A percentile compares a stretch with the other conserved stretches of the same genome.
Conservation (phyloP, 1,140 invertebrate genomes). For the Musca domestica region DNA sequence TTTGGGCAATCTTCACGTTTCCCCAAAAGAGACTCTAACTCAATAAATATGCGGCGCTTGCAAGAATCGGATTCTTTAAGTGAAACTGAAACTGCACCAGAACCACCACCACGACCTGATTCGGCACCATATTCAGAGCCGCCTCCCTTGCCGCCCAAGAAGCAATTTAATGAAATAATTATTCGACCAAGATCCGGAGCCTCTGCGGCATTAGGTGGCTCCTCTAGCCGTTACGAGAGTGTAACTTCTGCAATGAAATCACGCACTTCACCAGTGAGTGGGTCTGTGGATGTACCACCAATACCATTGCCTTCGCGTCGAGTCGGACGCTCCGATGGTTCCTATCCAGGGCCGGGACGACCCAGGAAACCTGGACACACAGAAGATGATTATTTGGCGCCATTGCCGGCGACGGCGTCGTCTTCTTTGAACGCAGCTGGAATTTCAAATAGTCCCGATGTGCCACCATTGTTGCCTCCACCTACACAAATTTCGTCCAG, state of each 20-base stretch:
- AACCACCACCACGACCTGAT: constrained; percentile 68
- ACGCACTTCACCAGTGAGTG: constrained; percentile 19
- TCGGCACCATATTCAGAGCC: constrained; percentile 61
- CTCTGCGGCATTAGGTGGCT: not conserved
- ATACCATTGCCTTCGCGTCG: constrained; percentile 65
- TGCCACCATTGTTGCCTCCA: constrained; percentile 43
- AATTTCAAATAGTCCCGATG: constrained; percentile 34
- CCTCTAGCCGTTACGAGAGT: constrained; percentile 26
- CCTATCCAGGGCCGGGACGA: constrained; percentile 54
- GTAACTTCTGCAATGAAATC: constrained; percentile 24
- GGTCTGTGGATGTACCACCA: constrained; percentile 55
- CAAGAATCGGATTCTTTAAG: constrained; percentile 53
- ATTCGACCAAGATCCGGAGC: constrained; percentile 56
- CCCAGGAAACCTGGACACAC: constrained; percentile 55
- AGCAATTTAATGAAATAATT: constrained; percentile 57
- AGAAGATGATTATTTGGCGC: constrained; percentile 67
- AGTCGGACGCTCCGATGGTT: constrained; percentile 57
- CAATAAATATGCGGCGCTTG: constrained; percentile 51
- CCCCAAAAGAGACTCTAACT: constrained; percentile 45
- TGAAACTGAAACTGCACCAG: constrained; percentile 61
- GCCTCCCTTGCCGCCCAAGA: constrained; percentile 82
- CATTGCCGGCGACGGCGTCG: constrained; percentile 38
- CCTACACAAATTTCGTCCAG: constrained; percentile 39
- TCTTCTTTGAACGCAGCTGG: constrained; percentile 15
- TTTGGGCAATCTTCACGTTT: constrained; percentile 49